Evolutionary conservation across 53 echinoderm and acorn worm genomes (phyloP).

Genomic region (Astropecten irregularis): DNA sequence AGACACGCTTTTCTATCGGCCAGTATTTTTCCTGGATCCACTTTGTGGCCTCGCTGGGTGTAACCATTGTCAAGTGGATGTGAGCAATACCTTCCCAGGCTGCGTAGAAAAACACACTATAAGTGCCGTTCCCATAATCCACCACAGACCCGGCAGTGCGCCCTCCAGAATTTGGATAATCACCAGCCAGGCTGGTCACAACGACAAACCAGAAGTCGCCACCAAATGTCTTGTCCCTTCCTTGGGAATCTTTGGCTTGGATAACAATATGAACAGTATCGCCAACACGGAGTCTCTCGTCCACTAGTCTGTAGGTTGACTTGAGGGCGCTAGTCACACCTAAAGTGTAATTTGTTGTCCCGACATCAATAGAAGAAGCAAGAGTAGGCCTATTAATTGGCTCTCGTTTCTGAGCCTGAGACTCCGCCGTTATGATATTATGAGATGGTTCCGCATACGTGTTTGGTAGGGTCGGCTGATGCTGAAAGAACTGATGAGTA

Average conservation of each 20-base stretch:
- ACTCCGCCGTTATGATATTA: no score
- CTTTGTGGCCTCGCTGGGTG: constrained; percentile 60
- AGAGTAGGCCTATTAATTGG: no score
- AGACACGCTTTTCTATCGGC: constrained; percentile 28
- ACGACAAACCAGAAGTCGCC: constrained; percentile 58
- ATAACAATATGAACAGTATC: constrained; percentile 39
- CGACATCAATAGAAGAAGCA: no score
- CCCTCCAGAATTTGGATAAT: constrained; percentile 42
- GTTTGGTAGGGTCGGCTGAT: no score
- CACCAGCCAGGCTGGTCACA: constrained; percentile 4
- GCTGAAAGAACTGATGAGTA: no score
- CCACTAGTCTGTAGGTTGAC: constrained; percentile 14
- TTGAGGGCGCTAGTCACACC: constrained; percentile 26
- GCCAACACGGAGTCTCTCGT: not conserved
- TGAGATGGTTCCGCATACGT: no score
- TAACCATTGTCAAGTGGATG: constrained; percentile 54
- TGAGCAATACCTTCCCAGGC: constrained; percentile 64
- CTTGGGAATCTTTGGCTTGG: constrained; percentile 21
- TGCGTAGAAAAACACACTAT: constrained; percentile 67
- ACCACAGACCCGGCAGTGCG: constrained; percentile 55
- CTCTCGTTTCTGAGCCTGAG: no score
- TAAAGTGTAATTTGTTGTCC: not conserved
- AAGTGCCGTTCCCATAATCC: constrained; percentile 72
- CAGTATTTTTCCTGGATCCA: constrained; percentile 23
- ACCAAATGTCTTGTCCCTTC: constrained; percentile 29